These are phyloP conservation scores for Drosophila sproati DNA, from an alignment of 1,140 invertebrate genomes.

Conservation along the genomic window DNA sequence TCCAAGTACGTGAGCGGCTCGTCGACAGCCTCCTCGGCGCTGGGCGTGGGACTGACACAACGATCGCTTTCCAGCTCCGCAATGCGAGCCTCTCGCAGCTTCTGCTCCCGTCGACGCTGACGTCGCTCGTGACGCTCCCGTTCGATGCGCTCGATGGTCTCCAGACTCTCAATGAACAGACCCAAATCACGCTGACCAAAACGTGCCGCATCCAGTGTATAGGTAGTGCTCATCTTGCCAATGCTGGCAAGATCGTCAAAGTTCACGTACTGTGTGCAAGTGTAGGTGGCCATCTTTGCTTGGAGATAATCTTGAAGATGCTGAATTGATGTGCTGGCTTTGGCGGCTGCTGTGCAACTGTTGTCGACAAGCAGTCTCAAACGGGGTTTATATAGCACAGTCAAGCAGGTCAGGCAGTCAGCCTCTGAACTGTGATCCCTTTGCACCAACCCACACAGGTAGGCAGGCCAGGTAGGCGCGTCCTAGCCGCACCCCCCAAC, in stretches of 20 bases:
- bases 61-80: constrained; percentile 37
- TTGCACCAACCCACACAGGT: neutral
- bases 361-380: neutral
- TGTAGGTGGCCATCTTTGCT: constrained; percentile 47
- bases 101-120: constrained; percentile 35
- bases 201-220: constrained; percentile 54
- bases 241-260: constrained; percentile 9
- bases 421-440: neutral
- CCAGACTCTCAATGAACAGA: constrained; percentile 69
- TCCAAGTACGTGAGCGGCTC: constrained; percentile 62
- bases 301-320: too few relatives aligned
- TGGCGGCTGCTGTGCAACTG: constrained; percentile 49
- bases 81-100: constrained; percentile 43
- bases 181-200: constrained; percentile 55
- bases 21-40: constrained; percentile 61
- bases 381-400: constrained; percentile 32
- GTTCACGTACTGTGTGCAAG: constrained; percentile 48
- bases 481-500: neutral
- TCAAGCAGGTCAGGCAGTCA: constrained; percentile 21
- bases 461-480: constrained; percentile 23
- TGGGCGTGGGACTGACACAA: constrained; percentile 56
- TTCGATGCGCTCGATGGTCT: constrained; percentile 65
- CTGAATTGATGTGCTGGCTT: constrained; percentile 14
- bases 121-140: constrained; percentile 56
- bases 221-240: constrained; percentile 27